phyloP scores from a whole-genome alignment of 2,888 invertebrate species.

The Eubasilissa splendida region DNA sequence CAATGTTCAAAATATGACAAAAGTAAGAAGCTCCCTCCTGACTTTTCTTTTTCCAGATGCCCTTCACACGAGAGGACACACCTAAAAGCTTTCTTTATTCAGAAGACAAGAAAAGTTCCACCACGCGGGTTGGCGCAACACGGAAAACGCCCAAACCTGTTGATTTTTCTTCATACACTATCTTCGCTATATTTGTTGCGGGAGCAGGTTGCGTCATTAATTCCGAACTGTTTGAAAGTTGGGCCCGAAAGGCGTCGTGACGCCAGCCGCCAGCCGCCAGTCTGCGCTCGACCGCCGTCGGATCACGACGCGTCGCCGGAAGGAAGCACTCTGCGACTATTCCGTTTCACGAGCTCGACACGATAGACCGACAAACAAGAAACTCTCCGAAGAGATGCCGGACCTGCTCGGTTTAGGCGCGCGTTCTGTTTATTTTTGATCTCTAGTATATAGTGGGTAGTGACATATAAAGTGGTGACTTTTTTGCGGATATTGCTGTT shows the following conservation, averaged over 20 bases:
- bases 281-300: constrained; percentile 47
- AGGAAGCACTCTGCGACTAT: constrained; percentile 23
- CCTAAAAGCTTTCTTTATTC: neutral
- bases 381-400: constrained; percentile 35
- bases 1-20: neutral
- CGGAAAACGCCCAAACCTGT: constrained; percentile 52
- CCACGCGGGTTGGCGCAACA: constrained; percentile 31
- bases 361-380: neutral
- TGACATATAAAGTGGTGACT: constrained; percentile 16
- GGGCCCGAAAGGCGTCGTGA: constrained; percentile 43
- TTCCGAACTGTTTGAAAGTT: constrained; percentile 49
- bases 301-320: constrained; percentile 31
- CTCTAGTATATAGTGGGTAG: constrained; percentile 33
- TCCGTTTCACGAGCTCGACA: constrained; percentile 41
- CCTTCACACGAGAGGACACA: neutral
- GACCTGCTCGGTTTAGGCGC: constrained; percentile 26
- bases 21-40: too few species aligned
- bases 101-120: neutral
- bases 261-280: constrained; percentile 34
- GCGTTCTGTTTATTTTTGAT: constrained; percentile 46
- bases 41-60: too few species aligned
- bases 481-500: constrained; percentile 25
- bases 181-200: constrained; percentile 52
- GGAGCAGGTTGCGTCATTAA: constrained; percentile 55
- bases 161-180: constrained; percentile 55